Conservation (phyloP, 2,113 vertebrate genomes). For the Tautogolabrus adspersus region DNA sequence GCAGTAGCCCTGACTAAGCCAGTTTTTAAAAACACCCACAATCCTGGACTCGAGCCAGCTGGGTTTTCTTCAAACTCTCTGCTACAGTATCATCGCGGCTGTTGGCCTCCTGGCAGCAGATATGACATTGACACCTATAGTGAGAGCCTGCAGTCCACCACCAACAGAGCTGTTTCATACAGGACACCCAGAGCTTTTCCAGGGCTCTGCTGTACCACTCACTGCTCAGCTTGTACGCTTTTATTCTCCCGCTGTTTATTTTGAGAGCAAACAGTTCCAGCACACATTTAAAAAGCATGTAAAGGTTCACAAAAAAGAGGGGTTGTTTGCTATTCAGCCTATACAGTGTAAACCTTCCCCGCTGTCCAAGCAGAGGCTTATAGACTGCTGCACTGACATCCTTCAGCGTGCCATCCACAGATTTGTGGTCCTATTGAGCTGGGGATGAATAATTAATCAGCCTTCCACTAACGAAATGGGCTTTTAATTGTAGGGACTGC, state of each 20-base stretch:
- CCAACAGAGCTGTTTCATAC: constrained; percentile 50
- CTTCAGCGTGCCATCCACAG: constrained; percentile 51
- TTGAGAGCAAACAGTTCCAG: constrained; percentile 18
- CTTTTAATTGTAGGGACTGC: constrained; percentile 76
- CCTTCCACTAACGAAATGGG: constrained; percentile 62
- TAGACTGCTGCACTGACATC: constrained; percentile 47
- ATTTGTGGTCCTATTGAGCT: constrained; percentile 65
- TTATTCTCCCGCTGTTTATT: constrained; percentile 34
- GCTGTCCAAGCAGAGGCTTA: constrained; percentile 11
- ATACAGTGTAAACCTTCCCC: constrained; percentile 44
- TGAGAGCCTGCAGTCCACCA: constrained; percentile 56
- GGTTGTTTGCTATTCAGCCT: constrained; percentile 32
- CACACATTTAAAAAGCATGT: constrained; percentile 25
- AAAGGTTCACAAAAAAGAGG: constrained; percentile 18
- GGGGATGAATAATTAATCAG: constrained; percentile 76
- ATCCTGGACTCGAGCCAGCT: constrained; percentile 63
- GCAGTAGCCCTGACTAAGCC: constrained; percentile 70
- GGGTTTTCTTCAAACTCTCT: constrained; percentile 68
- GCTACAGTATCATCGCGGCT: constrained; percentile 55
- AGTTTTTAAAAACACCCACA: constrained; percentile 66
- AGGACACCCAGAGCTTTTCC: constrained; percentile 32
- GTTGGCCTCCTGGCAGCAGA: constrained; percentile 66
- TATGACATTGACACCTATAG: constrained; percentile 70
- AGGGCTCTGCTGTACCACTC: constrained; percentile 18
- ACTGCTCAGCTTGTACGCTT: constrained; percentile 18